phyloP scores from a whole-genome alignment of 2,113 vertebrate genomes.

The Mesoclemmys tuberculata region DNA sequence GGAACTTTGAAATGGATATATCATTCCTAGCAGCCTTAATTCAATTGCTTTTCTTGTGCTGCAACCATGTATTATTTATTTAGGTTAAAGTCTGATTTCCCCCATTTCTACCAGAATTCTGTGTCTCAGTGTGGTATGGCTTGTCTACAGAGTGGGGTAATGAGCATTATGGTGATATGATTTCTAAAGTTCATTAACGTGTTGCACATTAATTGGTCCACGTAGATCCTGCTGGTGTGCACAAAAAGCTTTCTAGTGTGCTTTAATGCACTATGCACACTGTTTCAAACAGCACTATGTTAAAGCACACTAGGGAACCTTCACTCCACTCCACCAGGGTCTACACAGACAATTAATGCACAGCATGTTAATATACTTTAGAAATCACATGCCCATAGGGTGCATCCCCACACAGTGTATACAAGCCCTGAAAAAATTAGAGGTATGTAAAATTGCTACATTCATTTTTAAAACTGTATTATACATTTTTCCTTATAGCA shows the following conservation, averaged over 20 bases:
- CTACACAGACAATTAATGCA: neutral
- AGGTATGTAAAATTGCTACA: neutral
- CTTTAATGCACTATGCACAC: neutral
- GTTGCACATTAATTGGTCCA: neutral
- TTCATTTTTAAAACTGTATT: conserved; percentile 35
- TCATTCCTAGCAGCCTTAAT: neutral
- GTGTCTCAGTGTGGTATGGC: neutral
- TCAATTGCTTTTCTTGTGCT: neutral
- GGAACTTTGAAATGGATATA: conserved; percentile 2
- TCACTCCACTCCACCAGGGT: neutral
- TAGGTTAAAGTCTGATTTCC: neutral
- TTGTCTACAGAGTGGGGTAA: neutral
- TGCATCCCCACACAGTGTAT: neutral
- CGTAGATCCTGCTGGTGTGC: neutral
- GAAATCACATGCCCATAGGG: neutral
- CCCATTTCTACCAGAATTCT: conserved; percentile 27
- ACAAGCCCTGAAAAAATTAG: neutral
- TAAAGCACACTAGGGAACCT: neutral
- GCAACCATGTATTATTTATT: neutral
- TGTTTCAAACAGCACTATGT: neutral
- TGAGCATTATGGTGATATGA: neutral
- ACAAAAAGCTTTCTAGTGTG: neutral
- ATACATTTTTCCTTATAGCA: neutral
- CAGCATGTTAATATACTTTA: neutral
- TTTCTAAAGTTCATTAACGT: neutral